Evolutionary conservation across 2,888 invertebrate genomes (phyloP).

Genomic region (Pseudococcus longispinus): DNA sequence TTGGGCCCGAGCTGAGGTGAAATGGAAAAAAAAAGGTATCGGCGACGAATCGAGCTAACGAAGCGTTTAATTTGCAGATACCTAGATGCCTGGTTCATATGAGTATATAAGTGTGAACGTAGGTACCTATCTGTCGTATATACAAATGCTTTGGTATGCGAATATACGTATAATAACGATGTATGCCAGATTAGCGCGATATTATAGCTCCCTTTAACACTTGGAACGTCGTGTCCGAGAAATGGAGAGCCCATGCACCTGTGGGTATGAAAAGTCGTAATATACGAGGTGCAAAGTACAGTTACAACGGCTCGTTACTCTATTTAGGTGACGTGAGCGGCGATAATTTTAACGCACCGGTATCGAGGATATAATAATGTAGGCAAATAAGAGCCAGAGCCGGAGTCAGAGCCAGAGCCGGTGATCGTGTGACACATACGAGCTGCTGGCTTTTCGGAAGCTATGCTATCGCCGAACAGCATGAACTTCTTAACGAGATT

Average conservation of each 20-base stretch:
- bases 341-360: background rate
- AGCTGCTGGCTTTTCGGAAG: background rate
- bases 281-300: conserved; percentile 5
- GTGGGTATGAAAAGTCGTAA: conserved; percentile 21
- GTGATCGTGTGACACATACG: background rate
- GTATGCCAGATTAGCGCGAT: conserved; percentile 4
- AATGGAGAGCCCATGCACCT: background rate
- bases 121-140: background rate
- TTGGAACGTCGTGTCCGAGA: background rate
- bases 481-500: background rate
- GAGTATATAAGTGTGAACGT: background rate
- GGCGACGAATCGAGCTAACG: background rate
- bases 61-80: background rate
- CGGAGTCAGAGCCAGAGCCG: background rate
- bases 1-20: background rate
- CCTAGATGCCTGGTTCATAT: background rate
- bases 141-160: background rate
- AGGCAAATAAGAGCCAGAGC: background rate
- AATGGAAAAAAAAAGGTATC: background rate
- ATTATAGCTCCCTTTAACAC: background rate
- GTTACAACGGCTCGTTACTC: conserved; percentile 13
- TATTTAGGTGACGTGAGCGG: background rate
- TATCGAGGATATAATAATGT: background rate
- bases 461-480: background rate
- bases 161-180: background rate